These are phyloP conservation scores for Antennarius maculatus DNA, from an alignment of 2,797 vertebrate genomes.

Conservation along the genomic window DNA sequence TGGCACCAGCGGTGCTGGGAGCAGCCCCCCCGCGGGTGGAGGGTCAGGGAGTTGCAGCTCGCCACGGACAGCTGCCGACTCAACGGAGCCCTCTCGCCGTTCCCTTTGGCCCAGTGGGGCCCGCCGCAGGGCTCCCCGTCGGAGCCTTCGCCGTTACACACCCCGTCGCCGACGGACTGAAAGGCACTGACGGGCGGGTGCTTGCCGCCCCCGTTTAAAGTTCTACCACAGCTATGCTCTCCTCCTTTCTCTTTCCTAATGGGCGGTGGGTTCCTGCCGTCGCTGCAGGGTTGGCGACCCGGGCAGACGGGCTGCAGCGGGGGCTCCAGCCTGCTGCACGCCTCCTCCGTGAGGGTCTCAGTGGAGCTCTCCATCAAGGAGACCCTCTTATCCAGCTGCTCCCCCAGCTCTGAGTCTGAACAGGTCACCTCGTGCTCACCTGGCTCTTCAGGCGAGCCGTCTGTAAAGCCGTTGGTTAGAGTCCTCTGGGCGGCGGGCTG, in stretches of 20 bases:
- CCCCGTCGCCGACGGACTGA: conserved; percentile 69
- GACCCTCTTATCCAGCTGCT: conserved; percentile 74
- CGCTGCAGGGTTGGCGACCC: conserved; percentile 34
- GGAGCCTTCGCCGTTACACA: conserved; percentile 83
- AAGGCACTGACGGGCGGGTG: conserved; percentile 89
- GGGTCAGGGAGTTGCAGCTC: conserved; percentile 86
- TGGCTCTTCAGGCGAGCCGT: conserved; percentile 44
- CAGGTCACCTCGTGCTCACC: conserved; percentile 56
- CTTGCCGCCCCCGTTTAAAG: conserved; percentile 82
- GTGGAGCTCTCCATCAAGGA: conserved; percentile 89
- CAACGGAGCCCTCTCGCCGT: conserved; percentile 84
- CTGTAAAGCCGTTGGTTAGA: conserved; percentile 71
- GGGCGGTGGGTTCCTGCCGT: conserved; percentile 40
- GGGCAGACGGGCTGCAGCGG: conserved; percentile 34
- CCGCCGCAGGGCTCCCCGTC: conserved; percentile 67
- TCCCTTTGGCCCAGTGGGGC: conserved; percentile 71
- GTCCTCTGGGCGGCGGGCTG: conserved; percentile 60
- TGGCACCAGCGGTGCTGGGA: conserved; percentile 85
- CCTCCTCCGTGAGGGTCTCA: conserved; percentile 88
- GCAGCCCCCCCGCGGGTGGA: conserved; percentile 76
- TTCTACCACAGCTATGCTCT: conserved; percentile 76
- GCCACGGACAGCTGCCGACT: conserved; percentile 87
- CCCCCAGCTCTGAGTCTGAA: conserved; percentile 51
- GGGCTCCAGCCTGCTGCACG: conserved; percentile 72
- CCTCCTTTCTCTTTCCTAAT: conserved; percentile 67